Conservation (phyloP, 2,888 invertebrate genomes). For the Pseudococcus jackbeardsleyi region DNA sequence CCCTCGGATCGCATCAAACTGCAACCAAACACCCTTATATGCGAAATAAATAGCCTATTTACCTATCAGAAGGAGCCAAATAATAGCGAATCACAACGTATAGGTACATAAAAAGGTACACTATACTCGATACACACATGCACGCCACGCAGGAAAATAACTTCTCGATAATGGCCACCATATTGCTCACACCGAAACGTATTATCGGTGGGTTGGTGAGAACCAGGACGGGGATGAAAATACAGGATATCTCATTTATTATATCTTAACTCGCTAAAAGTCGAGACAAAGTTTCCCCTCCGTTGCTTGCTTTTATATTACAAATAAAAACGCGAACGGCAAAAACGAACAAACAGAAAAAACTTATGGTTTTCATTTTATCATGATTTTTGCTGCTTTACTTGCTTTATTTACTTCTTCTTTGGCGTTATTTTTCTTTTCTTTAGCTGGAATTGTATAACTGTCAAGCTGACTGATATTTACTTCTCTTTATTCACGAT, state of each 20-base stretch:
- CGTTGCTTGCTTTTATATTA: background rate
- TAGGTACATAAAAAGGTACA: background rate
- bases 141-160: background rate
- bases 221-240: background rate
- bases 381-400: slow-evolving; percentile 52
- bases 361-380: slow-evolving; percentile 49
- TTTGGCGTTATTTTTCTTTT: slow-evolving; percentile 16
- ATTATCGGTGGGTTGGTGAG: background rate
- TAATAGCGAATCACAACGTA: background rate
- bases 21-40: background rate
- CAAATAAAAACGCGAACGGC: background rate
- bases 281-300: slow-evolving; percentile 32
- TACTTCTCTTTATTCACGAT: slow-evolving; percentile 44
- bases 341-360: slow-evolving; percentile 49
- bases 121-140: background rate
- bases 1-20: background rate
- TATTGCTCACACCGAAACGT: background rate
- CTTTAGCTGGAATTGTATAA: slow-evolving; percentile 8
- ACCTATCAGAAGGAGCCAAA: background rate
- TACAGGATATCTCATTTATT: slow-evolving; percentile 40
- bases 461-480: slow-evolving; percentile 48
- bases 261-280: slow-evolving; percentile 37
- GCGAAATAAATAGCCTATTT: background rate
- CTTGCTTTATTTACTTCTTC: slow-evolving; percentile 19
- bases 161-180: slow-evolving; percentile 6